Base-by-base conservation (phyloP, 1,140 invertebrate species). In the Chlorops oryzae region DNA sequence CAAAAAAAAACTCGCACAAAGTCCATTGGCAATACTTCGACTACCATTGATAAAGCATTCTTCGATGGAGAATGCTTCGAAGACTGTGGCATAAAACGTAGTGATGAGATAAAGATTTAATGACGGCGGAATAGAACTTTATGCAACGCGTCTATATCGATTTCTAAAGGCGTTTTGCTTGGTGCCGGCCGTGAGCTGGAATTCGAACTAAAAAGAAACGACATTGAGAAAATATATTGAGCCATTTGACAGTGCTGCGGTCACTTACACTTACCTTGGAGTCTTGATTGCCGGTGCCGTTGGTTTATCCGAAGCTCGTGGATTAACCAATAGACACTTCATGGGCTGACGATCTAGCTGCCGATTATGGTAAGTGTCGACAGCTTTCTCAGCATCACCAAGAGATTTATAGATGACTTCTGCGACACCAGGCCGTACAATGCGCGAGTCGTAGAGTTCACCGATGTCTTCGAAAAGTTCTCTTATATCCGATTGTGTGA, bases 401-500 rank as follows among this genome's bases (percentile, higher is more conserved):
- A 87, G 73, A 28, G 81, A 84, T 59, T 87, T 84, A 66, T 92
- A 96, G 55, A 93, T 86, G 10, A 95, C 90, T 76, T 95, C 90
- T 1, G 91, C 92, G 10, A 84, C 85, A 5, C 92, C 91, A 4
- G 85, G 82, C 43, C 89, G 81, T n/a, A 93, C 82, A 58, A 95
- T 76, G 58, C 85, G 81, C 2, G 90, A 90, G 54, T 86, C 83
- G 32, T 90, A 73, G 61, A 96, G 78, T 39, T 88, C 83, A 10
- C 92, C 92, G 50, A 96, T 85, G 64, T 92, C 90, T 63, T 89
- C 90, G 78, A 96, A 96, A 39, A 96, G 76, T 75, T 96, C 92
- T 82, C 88, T 84, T 55, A 95, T 91, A 74, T 95, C 92, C 59
- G 90, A 84, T 55, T 88, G 86, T 5, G 88, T 91, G 1, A 94